Evolutionary conservation across 2,888 invertebrate species (phyloP).

Genomic region (Deilephila elpenor): DNA sequence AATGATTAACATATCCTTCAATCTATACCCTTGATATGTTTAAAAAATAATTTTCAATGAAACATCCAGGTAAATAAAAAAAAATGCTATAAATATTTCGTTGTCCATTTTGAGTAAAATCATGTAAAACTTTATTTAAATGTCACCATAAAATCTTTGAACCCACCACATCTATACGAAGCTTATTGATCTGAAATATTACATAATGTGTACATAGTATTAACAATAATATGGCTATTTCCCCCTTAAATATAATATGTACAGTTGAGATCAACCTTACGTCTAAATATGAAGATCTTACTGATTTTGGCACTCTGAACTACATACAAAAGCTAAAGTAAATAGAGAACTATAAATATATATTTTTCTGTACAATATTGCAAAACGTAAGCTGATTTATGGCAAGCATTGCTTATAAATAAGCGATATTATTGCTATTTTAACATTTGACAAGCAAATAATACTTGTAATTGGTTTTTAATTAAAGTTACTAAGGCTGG

Average conservation of each 20-base stretch:
- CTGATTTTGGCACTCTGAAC: constrained; percentile 81
- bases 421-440: constrained; percentile 18
- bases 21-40: too few species aligned
- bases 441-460: not conserved
- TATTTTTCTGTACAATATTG: constrained; percentile 32
- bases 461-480: not conserved
- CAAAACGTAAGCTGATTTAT: constrained; percentile 46
- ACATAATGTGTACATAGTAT: constrained; percentile 8
- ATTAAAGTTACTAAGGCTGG: too few species aligned
- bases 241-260: constrained; percentile 62
- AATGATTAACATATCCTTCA: too few species aligned
- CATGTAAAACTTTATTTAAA: not conserved
- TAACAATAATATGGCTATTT: constrained; percentile 42
- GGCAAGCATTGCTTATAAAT: constrained; percentile 49
- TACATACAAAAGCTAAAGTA: constrained; percentile 62
- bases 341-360: constrained; percentile 34
- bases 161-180: not conserved
- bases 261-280: constrained; percentile 83
- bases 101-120: not conserved
- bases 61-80: too few species aligned
- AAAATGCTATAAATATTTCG: too few species aligned
- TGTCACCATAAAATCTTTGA: not conserved
- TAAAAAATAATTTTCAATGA: too few species aligned
- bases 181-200: not conserved
- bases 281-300: constrained; percentile 76